These are phyloP conservation scores for Rhizomys pruinosus DNA, from an alignment of 2,113 vertebrate species.

Conservation along the genomic window DNA sequence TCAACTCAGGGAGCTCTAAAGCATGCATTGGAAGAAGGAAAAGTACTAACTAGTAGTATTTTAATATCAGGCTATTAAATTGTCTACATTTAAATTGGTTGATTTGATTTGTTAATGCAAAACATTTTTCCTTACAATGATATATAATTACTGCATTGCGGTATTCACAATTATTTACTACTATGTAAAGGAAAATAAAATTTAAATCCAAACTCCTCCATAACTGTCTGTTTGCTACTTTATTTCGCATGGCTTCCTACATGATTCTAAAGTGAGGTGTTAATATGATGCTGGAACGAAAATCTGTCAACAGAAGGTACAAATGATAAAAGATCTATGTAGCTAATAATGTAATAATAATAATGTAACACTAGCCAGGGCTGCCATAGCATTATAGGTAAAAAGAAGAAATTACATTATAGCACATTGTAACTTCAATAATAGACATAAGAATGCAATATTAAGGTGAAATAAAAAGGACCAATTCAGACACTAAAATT, in stretches of 20 bases:
- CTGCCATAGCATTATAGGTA: not conserved
- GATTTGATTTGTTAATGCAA: not conserved
- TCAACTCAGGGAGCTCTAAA: not conserved
- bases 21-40: not conserved
- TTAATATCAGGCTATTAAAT: conserved; percentile 20
- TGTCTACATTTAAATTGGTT: not conserved
- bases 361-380: conserved; percentile 8
- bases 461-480: not conserved
- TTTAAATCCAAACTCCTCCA: conserved; percentile 24
- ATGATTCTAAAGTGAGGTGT: not conserved
- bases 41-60: not conserved
- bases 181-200: not conserved
- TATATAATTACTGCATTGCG: not conserved
- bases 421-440: not conserved
- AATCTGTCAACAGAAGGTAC: not conserved
- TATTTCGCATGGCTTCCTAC: not conserved
- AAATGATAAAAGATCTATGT: not conserved
- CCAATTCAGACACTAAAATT: not conserved
- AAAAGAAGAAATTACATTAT: not conserved
- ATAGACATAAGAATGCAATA: not conserved
- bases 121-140: conserved; percentile 6
- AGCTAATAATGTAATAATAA: no score
- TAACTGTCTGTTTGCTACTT: not conserved
- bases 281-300: conserved; percentile 1
- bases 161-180: conserved; percentile 17